Base-by-base conservation (phyloP, 2,113 vertebrate genomes). In the Donacobius atricapilla region DNA sequence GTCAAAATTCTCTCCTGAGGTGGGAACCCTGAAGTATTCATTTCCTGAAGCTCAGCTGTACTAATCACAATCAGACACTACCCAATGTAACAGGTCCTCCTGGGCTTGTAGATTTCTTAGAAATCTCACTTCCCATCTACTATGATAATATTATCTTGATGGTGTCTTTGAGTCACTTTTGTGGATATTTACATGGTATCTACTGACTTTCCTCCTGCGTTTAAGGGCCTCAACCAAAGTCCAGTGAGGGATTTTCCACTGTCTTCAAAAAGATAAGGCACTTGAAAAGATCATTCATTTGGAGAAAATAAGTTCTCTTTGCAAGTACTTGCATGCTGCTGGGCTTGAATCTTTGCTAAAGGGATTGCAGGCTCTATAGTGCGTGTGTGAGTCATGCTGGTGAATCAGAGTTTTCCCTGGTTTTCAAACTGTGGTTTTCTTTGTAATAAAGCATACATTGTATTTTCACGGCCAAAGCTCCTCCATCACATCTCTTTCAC, bases 361-460 rank as follows among this genome's bases (percentile, higher is more conserved):
- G 90, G 68, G 83, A 89, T 94, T 87, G 83, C 75, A 97, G 81
- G 95, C 95, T 92, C 95, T 93, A 8, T 69, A 89, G 69, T 47
- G 83, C 10, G 0, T 54, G 66, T 57, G 24, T 98, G 98, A 98
- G 96, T 98, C 98, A 98, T 40, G 63, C 81, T 68, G 84, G 92
- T 98, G 98, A 98, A 96, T 98, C 98, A 98, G 95, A 96, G 47
- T n/a, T 85, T 91, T 95, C 92, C 92, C 83, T 94, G 73, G 83
- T 82, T 92, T 91, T 89, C 88, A 61, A 92, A 95, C 75, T 96
- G 96, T 83, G 97, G 96, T 96, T 97, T 98, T 97, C 96, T 97
- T 97, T 95, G 72, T 91, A 96, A 97, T 95, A 97, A 97, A 96
- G 94, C 53, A 76, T 39, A 91, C 48, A 84, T 88, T 97, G 96